These are phyloP conservation scores for Anoura caudifer DNA, from an alignment of 2,113 vertebrate species.

Conservation along the genomic window DNA sequence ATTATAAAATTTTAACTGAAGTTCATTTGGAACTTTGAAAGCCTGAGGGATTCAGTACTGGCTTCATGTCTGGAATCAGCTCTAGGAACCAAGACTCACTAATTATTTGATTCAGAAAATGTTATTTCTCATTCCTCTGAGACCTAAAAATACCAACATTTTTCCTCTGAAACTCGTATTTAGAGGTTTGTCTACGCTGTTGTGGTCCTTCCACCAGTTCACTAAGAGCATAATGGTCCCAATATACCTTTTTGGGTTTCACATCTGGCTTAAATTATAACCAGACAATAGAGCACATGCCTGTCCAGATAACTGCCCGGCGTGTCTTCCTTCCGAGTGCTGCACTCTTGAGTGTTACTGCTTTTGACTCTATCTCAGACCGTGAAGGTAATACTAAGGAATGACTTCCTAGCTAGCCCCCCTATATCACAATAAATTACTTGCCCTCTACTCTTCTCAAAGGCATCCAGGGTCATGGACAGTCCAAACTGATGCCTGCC, in stretches of 20 bases:
- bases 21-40: neutral
- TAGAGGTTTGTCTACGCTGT: neutral
- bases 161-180: neutral
- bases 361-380: neutral
- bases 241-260: neutral
- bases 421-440: neutral
- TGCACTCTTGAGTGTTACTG: neutral
- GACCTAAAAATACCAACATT: neutral
- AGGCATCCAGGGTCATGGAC: neutral
- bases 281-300: neutral
- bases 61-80: neutral
- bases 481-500: neutral
- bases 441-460: neutral
- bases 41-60: neutral
- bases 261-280: neutral
- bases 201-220: neutral
- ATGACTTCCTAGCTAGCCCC: neutral
- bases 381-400: neutral
- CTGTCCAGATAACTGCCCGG: neutral
- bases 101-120: conserved; percentile 5
- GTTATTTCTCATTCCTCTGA: neutral
- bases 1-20: neutral
- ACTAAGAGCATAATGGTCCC: neutral
- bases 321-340: neutral
- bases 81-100: neutral